A percentile compares a stretch with the other conserved stretches of the same genome.
Conservation (phyloP, 2,888 invertebrate genomes). For the Mylabris sibirica region DNA sequence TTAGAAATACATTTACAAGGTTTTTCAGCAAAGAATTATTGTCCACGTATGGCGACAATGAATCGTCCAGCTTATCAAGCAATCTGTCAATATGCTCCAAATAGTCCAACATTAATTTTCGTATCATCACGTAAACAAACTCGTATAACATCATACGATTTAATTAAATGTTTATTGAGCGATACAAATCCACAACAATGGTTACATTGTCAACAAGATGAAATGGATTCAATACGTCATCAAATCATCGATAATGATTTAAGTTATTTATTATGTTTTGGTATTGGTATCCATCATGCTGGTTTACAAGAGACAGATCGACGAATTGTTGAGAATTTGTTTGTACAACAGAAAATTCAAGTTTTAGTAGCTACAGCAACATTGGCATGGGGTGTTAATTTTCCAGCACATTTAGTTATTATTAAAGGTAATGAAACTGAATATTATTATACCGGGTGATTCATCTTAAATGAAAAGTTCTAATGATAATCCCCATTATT, state of each 20-base stretch:
- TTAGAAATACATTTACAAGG: slow-evolving; percentile 86
- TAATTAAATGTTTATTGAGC: slow-evolving; percentile 88
- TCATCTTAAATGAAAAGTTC: too few relatives aligned
- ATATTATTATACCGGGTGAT: slow-evolving; percentile 89
- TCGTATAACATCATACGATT: slow-evolving; percentile 92
- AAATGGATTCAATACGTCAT: slow-evolving; percentile 81
- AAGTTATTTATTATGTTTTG: slow-evolving; percentile 92
- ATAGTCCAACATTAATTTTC: slow-evolving; percentile 90
- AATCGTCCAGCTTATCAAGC: slow-evolving; percentile 98
- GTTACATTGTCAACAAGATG: slow-evolving; percentile 84
- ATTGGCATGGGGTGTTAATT: slow-evolving; percentile 99
- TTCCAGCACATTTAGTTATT: slow-evolving; percentile 97
- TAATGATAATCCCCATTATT: too few relatives aligned
- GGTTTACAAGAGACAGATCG: slow-evolving; percentile 94
- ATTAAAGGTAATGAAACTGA: slow-evolving; percentile 96
- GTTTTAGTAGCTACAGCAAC: slow-evolving; percentile 96
- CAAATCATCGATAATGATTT: slow-evolving; percentile 86
- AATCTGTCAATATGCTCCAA: slow-evolving; percentile 89
- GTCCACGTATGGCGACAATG: slow-evolving; percentile 99
- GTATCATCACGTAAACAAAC: slow-evolving; percentile 98
- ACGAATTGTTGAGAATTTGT: slow-evolving; percentile 90
- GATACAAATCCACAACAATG: slow-evolving; percentile 96
- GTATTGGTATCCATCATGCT: slow-evolving; percentile 98
- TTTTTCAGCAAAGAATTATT: slow-evolving; percentile 97
- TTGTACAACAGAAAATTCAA: slow-evolving; percentile 95